These are phyloP conservation scores for Paracentrotus lividus DNA, from an alignment of 53 echinoderm and acorn worm genomes.

Conservation along the genomic window DNA sequence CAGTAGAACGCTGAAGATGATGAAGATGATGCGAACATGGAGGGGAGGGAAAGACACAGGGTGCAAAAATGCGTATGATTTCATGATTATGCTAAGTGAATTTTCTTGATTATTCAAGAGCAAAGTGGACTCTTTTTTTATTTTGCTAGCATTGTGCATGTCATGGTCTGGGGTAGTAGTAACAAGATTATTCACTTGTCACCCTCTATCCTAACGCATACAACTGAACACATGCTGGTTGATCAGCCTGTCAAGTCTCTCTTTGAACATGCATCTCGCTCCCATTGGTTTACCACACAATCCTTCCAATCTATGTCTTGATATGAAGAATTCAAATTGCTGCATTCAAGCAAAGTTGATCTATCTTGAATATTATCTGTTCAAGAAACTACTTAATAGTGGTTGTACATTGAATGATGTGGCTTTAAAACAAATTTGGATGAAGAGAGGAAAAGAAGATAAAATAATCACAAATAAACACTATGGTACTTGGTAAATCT, in stretches of 20 bases:
- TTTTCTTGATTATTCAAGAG: constrained; percentile 67
- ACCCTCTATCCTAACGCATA: constrained; percentile 8
- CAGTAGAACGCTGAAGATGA: constrained; percentile 32
- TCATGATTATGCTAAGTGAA: constrained; percentile 74
- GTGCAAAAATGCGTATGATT: constrained; percentile 69
- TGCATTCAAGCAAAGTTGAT: neutral
- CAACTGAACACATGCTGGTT: constrained; percentile 56
- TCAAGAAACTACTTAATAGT: neutral
- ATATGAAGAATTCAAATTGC: neutral
- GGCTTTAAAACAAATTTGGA: neutral
- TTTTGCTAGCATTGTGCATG: constrained; percentile 6
- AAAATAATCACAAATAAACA: neutral
- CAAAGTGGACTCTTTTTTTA: constrained; percentile 63
- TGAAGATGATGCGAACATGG: constrained; percentile 3
- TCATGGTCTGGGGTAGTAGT: constrained; percentile 47
- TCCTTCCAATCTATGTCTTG: neutral
- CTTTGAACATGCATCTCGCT: neutral
- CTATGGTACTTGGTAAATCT: neutral
- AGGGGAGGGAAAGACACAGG: constrained; percentile 37
- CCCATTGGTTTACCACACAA: neutral
- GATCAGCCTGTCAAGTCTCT: constrained; percentile 1
- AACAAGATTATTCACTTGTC: constrained; percentile 62
- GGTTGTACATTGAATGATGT: neutral
- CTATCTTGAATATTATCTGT: neutral
- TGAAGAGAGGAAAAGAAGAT: neutral